phyloP scores from a whole-genome alignment of 2,113 vertebrate species.

The Chelonoidis abingdonii region DNA sequence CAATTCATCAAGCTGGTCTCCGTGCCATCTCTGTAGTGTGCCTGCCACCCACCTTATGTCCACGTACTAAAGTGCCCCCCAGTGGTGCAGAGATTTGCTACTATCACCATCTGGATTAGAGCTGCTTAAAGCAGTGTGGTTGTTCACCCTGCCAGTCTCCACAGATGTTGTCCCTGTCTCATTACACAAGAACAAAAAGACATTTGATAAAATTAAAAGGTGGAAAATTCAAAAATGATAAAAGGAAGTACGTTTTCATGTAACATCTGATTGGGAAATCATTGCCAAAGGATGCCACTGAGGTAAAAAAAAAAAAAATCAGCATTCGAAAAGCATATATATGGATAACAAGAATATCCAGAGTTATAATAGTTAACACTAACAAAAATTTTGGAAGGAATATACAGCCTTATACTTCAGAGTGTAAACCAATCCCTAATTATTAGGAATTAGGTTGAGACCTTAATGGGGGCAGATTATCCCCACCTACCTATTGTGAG shows the following conservation, averaged over 20 bases:
- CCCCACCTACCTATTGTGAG: neutral
- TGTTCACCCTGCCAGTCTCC: neutral
- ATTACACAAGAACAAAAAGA: neutral
- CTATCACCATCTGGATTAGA: neutral
- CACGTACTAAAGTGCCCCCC: neutral
- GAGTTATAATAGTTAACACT: neutral
- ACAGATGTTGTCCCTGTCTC: neutral
- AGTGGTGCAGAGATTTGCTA: neutral
- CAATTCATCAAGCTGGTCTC: neutral
- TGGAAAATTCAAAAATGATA: neutral
- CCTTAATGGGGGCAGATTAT: neutral
- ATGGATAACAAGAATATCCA: neutral
- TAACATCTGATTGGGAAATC: neutral
- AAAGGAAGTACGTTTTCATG: neutral
- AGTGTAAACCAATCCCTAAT: neutral
- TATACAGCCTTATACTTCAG: neutral
- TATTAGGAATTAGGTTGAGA: neutral
- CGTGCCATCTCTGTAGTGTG: neutral
- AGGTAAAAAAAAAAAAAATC: neutral
- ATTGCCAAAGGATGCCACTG: neutral
- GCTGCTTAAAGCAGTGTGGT: neutral
- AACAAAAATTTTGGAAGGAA: neutral
- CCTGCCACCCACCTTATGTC: neutral
- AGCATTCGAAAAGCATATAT: neutral
- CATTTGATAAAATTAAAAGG: neutral